Percentiles rank a stretch among this genome's conserved stretches.
Conservation (phyloP, 2,888 invertebrate genomes). For the Coenonympha glycerion region DNA sequence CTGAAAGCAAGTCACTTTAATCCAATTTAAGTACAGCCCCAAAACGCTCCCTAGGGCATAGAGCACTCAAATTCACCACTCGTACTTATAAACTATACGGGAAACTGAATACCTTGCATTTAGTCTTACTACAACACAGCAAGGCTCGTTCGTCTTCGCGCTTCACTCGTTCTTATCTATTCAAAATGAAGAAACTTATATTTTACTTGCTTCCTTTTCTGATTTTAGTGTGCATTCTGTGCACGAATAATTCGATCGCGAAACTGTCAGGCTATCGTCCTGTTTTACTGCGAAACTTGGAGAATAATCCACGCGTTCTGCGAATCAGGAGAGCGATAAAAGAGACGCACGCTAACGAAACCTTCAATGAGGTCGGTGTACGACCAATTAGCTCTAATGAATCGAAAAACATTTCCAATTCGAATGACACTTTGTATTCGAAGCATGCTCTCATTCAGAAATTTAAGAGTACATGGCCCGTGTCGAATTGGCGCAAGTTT, state of each 20-base stretch:
- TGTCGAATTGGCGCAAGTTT: slow-evolving; percentile 65
- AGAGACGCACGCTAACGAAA: slow-evolving; percentile 9
- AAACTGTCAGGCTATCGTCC: slow-evolving; percentile 4
- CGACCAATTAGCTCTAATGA: slow-evolving; percentile 15
- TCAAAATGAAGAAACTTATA: slow-evolving; percentile 44
- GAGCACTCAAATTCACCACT: slow-evolving; percentile 40
- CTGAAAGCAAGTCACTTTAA: slow-evolving; percentile 63
- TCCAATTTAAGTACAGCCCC: slow-evolving; percentile 61
- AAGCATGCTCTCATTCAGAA: slow-evolving; percentile 46
- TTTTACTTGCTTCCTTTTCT: slow-evolving; percentile 37
- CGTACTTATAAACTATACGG: slow-evolving; percentile 40
- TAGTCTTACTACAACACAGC: slow-evolving; percentile 43
- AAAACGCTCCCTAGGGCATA: slow-evolving; percentile 52
- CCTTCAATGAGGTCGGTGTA: slow-evolving; percentile 7
- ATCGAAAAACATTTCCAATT: slow-evolving; percentile 17
- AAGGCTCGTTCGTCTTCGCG: slow-evolving; percentile 50
- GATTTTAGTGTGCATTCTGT: slow-evolving; percentile 40
- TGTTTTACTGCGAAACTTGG: background rate
- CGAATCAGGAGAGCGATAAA: slow-evolving; percentile 19
- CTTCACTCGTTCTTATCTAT: slow-evolving; percentile 27
- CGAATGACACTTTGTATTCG: slow-evolving; percentile 26
- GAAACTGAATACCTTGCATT: slow-evolving; percentile 31
- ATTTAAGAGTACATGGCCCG: slow-evolving; percentile 62
- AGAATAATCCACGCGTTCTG: slow-evolving; percentile 6
- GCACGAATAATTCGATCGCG: slow-evolving; percentile 31